Evolutionary conservation across 2,113 vertebrate species (phyloP).

Genomic region (Chrysochloris asiatica): DNA sequence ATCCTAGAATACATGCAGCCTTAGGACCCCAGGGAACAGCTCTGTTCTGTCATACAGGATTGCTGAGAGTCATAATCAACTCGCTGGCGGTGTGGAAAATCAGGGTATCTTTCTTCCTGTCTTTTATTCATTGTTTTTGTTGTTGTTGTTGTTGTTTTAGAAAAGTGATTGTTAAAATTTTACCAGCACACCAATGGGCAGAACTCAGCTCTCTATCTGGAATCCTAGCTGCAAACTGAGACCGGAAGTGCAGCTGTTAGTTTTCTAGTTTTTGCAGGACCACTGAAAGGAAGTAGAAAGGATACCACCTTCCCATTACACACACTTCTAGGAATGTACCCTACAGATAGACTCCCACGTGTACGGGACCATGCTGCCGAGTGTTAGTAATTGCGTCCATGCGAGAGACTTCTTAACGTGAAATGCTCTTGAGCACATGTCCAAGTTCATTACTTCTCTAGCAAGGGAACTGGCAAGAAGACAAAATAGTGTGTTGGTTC

Average conservation of each 20-base stretch:
- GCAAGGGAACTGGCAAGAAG: neutral
- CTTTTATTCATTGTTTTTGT: neutral
- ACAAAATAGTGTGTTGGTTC: neutral
- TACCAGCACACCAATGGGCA: neutral
- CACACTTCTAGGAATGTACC: neutral
- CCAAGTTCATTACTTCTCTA: neutral
- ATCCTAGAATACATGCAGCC: too few relatives aligned
- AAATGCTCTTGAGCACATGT: neutral
- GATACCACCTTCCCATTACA: neutral
- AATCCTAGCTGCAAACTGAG: constrained; percentile 63
- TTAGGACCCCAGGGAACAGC: too few relatives aligned
- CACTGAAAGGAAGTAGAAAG: neutral
- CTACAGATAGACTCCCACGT: neutral
- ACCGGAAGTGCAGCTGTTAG: neutral
- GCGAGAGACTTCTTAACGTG: neutral
- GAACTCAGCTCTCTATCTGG: neutral
- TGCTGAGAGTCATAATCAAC: too few relatives aligned
- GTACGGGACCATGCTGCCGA: neutral
- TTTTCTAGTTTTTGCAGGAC: neutral
- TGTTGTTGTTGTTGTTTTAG: neutral
- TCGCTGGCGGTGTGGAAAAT: too few relatives aligned
- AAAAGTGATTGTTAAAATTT: neutral
- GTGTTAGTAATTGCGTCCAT: neutral
- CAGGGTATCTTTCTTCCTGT: neutral
- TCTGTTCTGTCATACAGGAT: too few relatives aligned